Conservation (phyloP, 2,888 invertebrate species). For the Sicus ferrugineus region DNA sequence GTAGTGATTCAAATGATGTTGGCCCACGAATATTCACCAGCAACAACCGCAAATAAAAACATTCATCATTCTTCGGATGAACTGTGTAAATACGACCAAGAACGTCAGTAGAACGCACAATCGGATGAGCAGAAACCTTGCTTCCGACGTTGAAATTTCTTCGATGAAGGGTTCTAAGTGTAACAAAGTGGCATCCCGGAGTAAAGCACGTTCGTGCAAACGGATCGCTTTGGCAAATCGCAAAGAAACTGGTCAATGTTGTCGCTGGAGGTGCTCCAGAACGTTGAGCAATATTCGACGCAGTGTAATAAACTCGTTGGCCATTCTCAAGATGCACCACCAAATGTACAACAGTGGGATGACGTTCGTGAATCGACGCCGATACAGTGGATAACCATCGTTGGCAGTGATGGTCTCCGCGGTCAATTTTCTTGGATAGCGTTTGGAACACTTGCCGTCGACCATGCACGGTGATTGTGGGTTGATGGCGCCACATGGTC, state of each 20-base stretch:
- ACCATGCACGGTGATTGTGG: not conserved
- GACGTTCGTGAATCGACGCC: constrained; percentile 32
- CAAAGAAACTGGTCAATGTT: constrained; percentile 30
- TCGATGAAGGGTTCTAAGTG: constrained; percentile 45
- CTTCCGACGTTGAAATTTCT: constrained; percentile 48
- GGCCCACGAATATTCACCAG: constrained; percentile 54
- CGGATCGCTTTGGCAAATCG: constrained; percentile 31
- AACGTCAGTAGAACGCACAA: constrained; percentile 4
- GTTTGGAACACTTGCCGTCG: not conserved
- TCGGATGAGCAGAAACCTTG: constrained; percentile 36
- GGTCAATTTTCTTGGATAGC: constrained; percentile 31
- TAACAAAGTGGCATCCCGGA: constrained; percentile 53
- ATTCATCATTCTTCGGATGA: too few species aligned
- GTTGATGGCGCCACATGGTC: not conserved
- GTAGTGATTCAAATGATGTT: constrained; percentile 49
- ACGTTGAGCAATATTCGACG: constrained; percentile 39
- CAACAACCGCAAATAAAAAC: constrained; percentile 36
- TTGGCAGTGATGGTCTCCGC: constrained; percentile 1
- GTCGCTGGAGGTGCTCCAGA: constrained; percentile 29
- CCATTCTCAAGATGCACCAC: not conserved
- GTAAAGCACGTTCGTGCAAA: constrained; percentile 53
- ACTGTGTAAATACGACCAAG: constrained; percentile 16
- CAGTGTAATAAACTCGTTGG: constrained; percentile 54
- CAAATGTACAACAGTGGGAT: constrained; percentile 6
- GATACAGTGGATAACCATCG: constrained; percentile 3